Percentiles rank a stretch among this genome's conserved stretches.
Conservation (phyloP, 2,113 vertebrate species). For the Oryzias celebensis region DNA sequence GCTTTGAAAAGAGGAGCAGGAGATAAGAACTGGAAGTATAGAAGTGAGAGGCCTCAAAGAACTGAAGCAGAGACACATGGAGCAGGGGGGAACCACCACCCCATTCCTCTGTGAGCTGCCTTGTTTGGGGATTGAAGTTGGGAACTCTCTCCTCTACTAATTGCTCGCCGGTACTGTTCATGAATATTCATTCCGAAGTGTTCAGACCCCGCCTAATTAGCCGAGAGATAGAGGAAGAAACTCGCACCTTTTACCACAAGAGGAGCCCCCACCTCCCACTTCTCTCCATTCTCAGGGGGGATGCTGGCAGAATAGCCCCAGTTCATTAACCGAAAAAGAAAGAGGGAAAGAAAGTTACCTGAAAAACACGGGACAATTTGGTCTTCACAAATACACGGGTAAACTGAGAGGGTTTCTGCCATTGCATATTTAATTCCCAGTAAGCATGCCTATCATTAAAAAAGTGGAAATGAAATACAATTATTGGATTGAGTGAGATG, state of each 20-base stretch:
- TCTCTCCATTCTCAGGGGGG: conserved; percentile 70
- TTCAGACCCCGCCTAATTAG: conserved; percentile 84
- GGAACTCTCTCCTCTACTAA: conserved; percentile 80
- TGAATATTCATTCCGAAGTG: conserved; percentile 81
- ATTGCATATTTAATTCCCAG: conserved; percentile 73
- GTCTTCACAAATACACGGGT: conserved; percentile 60
- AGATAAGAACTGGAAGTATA: conserved; percentile 55
- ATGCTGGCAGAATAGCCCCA: conserved; percentile 77
- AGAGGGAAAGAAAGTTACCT: conserved; percentile 74
- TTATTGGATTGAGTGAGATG: conserved; percentile 62
- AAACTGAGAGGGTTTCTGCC: conserved; percentile 38
- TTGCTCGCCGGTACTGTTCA: conserved; percentile 77
- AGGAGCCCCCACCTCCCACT: conserved; percentile 54
- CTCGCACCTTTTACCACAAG: conserved; percentile 80
- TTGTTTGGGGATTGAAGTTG: conserved; percentile 81
- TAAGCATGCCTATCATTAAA: conserved; percentile 79
- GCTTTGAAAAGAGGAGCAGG: conserved; percentile 49
- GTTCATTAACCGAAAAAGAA: conserved; percentile 79
- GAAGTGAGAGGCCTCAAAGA: conserved; percentile 68
- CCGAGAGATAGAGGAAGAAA: conserved; percentile 79
- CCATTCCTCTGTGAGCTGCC: conserved; percentile 61
- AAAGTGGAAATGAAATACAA: conserved; percentile 53
- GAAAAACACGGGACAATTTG: conserved; percentile 72
- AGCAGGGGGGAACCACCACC: conserved; percentile 59
- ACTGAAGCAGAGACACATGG: conserved; percentile 65